phyloP scores from a whole-genome alignment of 2,113 vertebrate genomes.

The Hemiscyllium ocellatum region DNA sequence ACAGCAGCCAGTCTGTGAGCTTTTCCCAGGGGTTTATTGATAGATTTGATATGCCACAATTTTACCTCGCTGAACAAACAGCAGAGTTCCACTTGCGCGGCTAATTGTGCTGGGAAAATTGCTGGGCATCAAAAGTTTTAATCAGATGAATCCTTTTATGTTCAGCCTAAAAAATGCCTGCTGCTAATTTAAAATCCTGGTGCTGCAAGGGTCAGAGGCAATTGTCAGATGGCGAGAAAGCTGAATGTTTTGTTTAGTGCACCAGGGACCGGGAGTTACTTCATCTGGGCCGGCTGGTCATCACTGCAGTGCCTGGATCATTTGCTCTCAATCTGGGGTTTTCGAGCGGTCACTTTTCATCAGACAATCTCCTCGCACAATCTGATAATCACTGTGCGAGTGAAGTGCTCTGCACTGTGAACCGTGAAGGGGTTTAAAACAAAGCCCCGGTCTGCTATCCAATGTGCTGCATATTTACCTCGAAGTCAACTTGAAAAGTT shows the following conservation, averaged over 20 bases:
- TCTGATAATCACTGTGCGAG: conserved; percentile 48
- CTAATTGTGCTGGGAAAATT: conserved; percentile 53
- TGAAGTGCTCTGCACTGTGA: conserved; percentile 49
- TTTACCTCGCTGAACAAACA: conserved; percentile 32
- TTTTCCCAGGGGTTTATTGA: conserved; percentile 31
- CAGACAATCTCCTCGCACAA: conserved; percentile 46
- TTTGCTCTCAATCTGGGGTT: conserved; percentile 49
- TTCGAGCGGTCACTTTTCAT: conserved; percentile 49
- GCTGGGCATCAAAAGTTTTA: conserved; percentile 47
- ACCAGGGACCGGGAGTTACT: conserved; percentile 50
- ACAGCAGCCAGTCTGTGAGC: background rate
- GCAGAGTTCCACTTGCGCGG: conserved; percentile 44
- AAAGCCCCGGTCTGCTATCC: conserved; percentile 4
- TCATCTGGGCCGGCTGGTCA: conserved; percentile 44
- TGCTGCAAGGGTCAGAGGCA: conserved; percentile 46
- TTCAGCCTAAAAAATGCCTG: conserved; percentile 39
- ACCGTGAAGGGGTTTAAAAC: conserved; percentile 45
- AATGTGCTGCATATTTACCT: conserved; percentile 41
- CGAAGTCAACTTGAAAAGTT: conserved; percentile 42
- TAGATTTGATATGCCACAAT: conserved; percentile 34
- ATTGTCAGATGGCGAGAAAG: conserved; percentile 44
- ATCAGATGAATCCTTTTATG: conserved; percentile 45
- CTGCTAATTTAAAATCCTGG: conserved; percentile 47
- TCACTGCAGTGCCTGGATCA: conserved; percentile 44
- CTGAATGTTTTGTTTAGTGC: conserved; percentile 47